Conservation (phyloP, 2,797 vertebrate species). For the Darevskia nairensis region DNA sequence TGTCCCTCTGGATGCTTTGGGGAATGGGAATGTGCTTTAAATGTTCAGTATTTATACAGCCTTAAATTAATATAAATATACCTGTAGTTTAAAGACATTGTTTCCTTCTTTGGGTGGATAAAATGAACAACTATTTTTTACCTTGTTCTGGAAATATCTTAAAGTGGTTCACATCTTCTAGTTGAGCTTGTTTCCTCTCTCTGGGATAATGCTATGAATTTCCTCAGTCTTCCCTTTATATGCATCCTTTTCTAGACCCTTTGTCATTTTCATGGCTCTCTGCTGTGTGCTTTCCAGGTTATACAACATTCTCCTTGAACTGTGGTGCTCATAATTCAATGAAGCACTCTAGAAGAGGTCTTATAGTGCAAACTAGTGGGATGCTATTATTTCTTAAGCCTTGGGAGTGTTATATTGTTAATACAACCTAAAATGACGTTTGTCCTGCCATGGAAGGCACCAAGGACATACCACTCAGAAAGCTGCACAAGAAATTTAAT, state of each 20-base stretch:
- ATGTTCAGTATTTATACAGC: no score
- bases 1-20: no score
- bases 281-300: background rate
- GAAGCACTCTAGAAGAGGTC: background rate
- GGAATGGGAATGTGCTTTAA: no score
- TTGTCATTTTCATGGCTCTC: background rate
- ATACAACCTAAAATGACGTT: background rate
- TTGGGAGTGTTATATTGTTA: background rate
- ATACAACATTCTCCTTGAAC: slow-evolving; percentile 12
- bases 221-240: background rate
- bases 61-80: no score
- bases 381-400: background rate
- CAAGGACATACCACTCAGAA: background rate
- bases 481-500: background rate
- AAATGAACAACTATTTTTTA: background rate
- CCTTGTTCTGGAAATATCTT: background rate
- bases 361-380: background rate
- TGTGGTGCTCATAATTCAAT: background rate
- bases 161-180: background rate
- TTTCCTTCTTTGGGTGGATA: background rate
- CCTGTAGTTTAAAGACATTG: background rate
- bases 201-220: background rate
- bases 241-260: background rate
- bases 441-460: background rate
- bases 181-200: background rate